A percentile compares a stretch with the other conserved stretches of the same genome.
phyloP scores from a whole-genome alignment of 2,113 vertebrate species.

The Calypte anna region DNA sequence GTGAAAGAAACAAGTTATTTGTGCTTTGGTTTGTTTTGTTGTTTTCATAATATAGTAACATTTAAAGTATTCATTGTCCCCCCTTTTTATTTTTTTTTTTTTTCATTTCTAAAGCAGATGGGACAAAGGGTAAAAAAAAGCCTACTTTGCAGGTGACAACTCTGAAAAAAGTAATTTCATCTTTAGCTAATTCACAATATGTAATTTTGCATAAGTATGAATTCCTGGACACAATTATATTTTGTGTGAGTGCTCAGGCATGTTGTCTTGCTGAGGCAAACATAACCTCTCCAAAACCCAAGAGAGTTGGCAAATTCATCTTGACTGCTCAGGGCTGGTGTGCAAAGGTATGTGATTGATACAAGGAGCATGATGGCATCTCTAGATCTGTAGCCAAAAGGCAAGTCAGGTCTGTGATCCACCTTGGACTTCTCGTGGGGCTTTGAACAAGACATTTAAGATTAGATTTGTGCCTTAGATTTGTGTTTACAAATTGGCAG shows the following conservation, averaged over 20 bases:
- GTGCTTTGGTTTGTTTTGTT: background rate
- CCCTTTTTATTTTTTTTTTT: too few species aligned
- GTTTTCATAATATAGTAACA: background rate
- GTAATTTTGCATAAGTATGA: background rate
- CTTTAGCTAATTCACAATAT: background rate
- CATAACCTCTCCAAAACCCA: background rate
- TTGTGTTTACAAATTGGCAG: background rate
- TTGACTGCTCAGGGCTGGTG: background rate
- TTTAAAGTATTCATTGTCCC: background rate
- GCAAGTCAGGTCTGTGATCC: fast-evolving
- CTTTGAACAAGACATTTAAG: background rate
- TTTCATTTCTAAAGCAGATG: background rate
- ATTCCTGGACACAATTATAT: fast-evolving
- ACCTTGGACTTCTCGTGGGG: background rate
- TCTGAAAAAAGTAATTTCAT: background rate
- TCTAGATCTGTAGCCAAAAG: fast-evolving
- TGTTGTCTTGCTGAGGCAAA: background rate
- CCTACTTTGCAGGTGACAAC: background rate
- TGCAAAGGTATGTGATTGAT: background rate
- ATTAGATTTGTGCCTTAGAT: background rate
- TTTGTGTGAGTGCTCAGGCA: background rate
- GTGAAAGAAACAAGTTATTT: background rate
- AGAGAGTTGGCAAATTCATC: background rate
- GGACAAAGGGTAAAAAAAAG: background rate
- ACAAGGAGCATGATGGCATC: background rate